phyloP scores from a whole-genome alignment of 1,140 invertebrate species.

The Pissodes strobi region DNA sequence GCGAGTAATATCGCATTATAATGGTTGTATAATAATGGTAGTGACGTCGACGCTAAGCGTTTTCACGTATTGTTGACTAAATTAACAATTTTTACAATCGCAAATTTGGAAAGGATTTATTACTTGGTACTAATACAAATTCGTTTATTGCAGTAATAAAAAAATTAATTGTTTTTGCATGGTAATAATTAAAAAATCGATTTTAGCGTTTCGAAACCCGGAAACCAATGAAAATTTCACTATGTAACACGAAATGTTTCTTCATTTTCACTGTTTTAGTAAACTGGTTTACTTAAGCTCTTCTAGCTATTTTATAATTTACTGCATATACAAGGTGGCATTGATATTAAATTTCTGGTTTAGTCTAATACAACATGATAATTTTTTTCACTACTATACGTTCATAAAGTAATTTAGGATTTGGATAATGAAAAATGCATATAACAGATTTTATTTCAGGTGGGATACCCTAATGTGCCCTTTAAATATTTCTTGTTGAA shows the following conservation, averaged over 20 bases:
- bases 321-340: too few species aligned
- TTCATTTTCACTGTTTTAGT: too few species aligned
- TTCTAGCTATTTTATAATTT: too few species aligned
- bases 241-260: not conserved
- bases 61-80: not conserved
- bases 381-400: too few species aligned
- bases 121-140: conserved; percentile 10
- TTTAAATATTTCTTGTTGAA: too few species aligned
- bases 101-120: conserved; percentile 10
- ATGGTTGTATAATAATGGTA: not conserved
- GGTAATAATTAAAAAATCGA: not conserved
- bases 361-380: too few species aligned
- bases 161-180: not conserved
- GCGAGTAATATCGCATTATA: not conserved
- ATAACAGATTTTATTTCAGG: too few species aligned
- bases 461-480: too few species aligned
- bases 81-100: conserved; percentile 4
- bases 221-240: not conserved
- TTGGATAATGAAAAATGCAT: too few species aligned
- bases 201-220: not conserved
- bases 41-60: not conserved
- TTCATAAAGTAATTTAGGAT: too few species aligned
- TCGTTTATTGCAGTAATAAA: not conserved
- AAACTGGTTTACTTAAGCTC: too few species aligned
- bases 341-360: too few species aligned